Percentiles rank a stretch among this genome's conserved stretches.
Evolutionary conservation across 2,797 vertebrate species (phyloP).

Genomic region (Knipowitschia caucasica): DNA sequence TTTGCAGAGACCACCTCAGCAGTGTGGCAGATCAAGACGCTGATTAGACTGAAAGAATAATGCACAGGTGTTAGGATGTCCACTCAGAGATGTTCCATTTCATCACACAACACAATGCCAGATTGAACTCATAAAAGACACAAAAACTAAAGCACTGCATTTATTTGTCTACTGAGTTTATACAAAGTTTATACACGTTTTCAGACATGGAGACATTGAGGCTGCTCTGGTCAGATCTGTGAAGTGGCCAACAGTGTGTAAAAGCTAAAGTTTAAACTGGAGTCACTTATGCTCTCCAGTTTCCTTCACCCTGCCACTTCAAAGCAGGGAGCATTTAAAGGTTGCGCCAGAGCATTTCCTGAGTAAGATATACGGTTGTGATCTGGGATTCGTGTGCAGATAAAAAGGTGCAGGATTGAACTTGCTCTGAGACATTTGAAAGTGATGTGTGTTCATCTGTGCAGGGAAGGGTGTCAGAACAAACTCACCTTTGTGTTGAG

Average conservation of each 20-base stretch:
- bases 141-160: too few relatives aligned
- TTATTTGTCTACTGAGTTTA: too few relatives aligned
- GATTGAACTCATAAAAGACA: too few relatives aligned
- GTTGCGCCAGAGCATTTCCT: conserved; percentile 2
- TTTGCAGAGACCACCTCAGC: too few relatives aligned
- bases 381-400: conserved; percentile 25
- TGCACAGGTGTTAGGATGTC: too few relatives aligned
- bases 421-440: conserved; percentile 30
- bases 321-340: conserved; percentile 25
- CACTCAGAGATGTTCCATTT: too few relatives aligned
- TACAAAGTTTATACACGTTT: too few relatives aligned
- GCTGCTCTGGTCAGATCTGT: conserved; percentile 10
- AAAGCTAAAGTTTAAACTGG: conserved; percentile 5
- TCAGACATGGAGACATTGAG: conserved; percentile 26
- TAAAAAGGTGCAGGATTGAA: conserved; percentile 45
- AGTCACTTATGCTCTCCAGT: conserved; percentile 12
- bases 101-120: too few relatives aligned
- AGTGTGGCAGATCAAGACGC: too few relatives aligned
- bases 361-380: conserved; percentile 16
- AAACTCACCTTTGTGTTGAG: neutral
- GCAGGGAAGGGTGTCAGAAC: neutral
- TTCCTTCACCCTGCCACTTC: conserved; percentile 24
- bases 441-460: conserved; percentile 16
- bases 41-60: too few relatives aligned
- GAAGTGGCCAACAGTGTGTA: conserved; percentile 1